These are phyloP conservation scores for Salvelinus sp. DNA, from an alignment of 2,113 vertebrate genomes.

Conservation along the genomic window DNA sequence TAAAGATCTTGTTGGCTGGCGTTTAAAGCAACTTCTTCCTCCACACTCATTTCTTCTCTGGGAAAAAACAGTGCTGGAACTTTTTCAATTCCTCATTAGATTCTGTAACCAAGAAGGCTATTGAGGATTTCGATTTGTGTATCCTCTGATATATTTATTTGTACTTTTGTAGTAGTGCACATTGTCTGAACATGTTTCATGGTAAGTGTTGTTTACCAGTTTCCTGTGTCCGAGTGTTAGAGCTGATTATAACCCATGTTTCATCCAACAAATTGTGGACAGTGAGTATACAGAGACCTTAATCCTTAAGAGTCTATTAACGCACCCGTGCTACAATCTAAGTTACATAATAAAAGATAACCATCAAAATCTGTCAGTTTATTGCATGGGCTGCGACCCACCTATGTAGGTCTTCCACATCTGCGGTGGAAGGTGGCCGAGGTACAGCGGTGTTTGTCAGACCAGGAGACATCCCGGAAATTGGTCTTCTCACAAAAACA, in stretches of 20 bases:
- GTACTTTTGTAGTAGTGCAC: not conserved
- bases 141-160: not conserved
- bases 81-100: not conserved
- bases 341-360: too few species aligned
- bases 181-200: constrained; percentile 2
- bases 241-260: not conserved
- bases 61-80: not conserved
- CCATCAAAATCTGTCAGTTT: too few species aligned
- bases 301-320: too few species aligned
- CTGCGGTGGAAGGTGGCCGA: too few species aligned
- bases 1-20: constrained; percentile 31
- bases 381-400: too few species aligned
- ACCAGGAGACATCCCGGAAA: too few species aligned
- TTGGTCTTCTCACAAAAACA: too few species aligned
- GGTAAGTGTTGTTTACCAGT: constrained; percentile 1
- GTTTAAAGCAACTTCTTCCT: constrained; percentile 36
- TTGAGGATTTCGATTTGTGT: not conserved
- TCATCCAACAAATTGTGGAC: not conserved
- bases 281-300: not conserved
- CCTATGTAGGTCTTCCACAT: too few species aligned
- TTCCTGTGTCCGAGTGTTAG: not conserved
- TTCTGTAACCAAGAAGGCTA: not conserved
- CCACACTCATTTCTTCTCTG: constrained; percentile 19
- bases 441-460: too few species aligned
- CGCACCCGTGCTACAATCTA: too few species aligned